Evolutionary conservation across 2,888 invertebrate genomes (phyloP).

Genomic region (Dilophus febrilis): DNA sequence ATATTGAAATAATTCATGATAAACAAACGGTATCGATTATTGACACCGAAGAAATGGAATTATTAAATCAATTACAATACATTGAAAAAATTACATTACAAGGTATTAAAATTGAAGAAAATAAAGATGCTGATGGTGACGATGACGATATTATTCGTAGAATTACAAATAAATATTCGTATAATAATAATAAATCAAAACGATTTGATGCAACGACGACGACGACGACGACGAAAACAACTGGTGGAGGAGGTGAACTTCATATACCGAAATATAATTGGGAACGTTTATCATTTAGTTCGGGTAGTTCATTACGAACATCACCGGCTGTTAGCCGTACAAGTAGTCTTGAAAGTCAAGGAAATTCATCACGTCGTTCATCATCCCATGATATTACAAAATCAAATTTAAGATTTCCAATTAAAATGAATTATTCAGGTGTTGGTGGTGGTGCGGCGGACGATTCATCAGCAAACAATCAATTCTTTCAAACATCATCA

Average conservation of each 20-base stretch:
- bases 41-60: conserved; percentile 38
- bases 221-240: conserved; percentile 28
- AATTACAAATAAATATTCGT: no score
- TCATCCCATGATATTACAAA: no score
- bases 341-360: conserved; percentile 28
- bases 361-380: conserved; percentile 11
- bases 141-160: no score
- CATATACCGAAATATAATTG: conserved; percentile 30
- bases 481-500: no score
- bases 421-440: no score
- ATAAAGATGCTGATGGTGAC: conserved; percentile 19
- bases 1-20: no score
- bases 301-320: conserved; percentile 28
- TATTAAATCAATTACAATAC: conserved; percentile 35
- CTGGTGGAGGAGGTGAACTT: conserved; percentile 28
- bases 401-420: no score
- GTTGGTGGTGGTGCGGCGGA: no score
- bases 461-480: no score
- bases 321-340: conserved; percentile 29
- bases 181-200: no score
- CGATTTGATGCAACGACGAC: no score
- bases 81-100: conserved; percentile 30
- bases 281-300: conserved; percentile 29
- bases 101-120: conserved; percentile 30
- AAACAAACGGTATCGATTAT: conserved; percentile 31